Evolutionary conservation across 2,797 vertebrate genomes (phyloP).

Genomic region (Sebastes itinus): DNA sequence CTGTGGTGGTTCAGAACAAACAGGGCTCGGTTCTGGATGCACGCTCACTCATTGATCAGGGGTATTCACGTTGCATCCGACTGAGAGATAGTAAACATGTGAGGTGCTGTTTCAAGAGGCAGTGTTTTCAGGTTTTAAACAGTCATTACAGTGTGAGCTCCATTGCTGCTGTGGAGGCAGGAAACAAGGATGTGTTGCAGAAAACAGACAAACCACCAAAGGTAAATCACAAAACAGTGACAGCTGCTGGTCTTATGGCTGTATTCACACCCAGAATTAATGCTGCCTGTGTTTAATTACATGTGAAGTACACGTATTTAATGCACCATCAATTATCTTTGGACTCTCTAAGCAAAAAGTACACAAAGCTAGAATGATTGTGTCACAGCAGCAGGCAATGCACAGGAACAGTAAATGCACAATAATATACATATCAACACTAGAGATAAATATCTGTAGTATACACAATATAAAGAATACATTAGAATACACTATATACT

Average conservation of each 20-base stretch:
- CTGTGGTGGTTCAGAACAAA: conserved; percentile 72
- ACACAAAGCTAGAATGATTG: too few relatives aligned
- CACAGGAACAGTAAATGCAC: fast-evolving
- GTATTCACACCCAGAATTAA: neutral
- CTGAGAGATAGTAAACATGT: conserved; percentile 2
- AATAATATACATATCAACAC: too few relatives aligned
- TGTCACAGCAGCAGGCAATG: too few relatives aligned
- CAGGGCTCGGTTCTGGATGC: conserved; percentile 88
- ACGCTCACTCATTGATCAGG: conserved; percentile 81
- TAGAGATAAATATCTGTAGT: too few relatives aligned
- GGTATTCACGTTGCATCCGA: conserved; percentile 67
- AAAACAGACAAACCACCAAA: conserved; percentile 52
- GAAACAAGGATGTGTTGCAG: neutral
- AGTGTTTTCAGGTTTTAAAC: conserved; percentile 81
- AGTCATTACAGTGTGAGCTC: conserved; percentile 67
- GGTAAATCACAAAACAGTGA: conserved; percentile 53
- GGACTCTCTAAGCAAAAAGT: too few relatives aligned
- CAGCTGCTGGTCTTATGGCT: neutral
- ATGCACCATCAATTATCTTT: neutral
- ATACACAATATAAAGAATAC: too few relatives aligned
- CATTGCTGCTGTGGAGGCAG: neutral
- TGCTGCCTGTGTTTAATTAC: neutral
- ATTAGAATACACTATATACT: too few relatives aligned
- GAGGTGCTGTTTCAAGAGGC: conserved; percentile 79
- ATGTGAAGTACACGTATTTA: neutral